These are phyloP conservation scores for Onychomys torridus DNA, from an alignment of 2,797 vertebrate species.

Conservation along the genomic window DNA sequence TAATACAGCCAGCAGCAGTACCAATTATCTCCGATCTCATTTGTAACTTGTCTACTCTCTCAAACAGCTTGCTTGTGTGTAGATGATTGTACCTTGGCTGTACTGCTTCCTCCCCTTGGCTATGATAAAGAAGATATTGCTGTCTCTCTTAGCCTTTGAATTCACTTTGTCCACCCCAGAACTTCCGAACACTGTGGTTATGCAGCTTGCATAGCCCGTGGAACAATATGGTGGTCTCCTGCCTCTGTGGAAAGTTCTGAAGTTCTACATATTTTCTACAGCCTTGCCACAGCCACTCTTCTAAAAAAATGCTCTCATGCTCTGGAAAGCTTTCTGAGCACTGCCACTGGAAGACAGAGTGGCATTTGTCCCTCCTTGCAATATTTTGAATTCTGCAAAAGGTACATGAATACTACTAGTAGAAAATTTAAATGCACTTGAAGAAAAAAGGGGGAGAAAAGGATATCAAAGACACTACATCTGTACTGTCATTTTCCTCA, in stretches of 20 bases:
- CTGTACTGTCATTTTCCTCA: neutral
- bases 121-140: neutral
- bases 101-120: neutral
- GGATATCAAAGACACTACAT: neutral
- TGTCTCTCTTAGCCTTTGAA: neutral
- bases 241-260: neutral
- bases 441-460: neutral
- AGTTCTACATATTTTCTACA: neutral
- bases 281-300: neutral
- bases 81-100: neutral
- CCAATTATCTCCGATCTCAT: neutral
- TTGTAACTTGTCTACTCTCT: neutral
- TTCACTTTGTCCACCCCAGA: neutral
- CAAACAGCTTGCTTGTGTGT: neutral
- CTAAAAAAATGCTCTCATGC: neutral
- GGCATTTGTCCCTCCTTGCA: neutral
- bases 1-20: neutral
- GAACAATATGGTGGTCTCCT: neutral
- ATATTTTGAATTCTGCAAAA: neutral
- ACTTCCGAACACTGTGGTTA: neutral
- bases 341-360: neutral
- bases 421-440: neutral
- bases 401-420: neutral
- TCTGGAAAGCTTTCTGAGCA: neutral
- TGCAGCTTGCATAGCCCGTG: neutral